These are phyloP conservation scores for Hyposoter dolosus DNA, from an alignment of 2,888 invertebrate species.

Conservation along the genomic window DNA sequence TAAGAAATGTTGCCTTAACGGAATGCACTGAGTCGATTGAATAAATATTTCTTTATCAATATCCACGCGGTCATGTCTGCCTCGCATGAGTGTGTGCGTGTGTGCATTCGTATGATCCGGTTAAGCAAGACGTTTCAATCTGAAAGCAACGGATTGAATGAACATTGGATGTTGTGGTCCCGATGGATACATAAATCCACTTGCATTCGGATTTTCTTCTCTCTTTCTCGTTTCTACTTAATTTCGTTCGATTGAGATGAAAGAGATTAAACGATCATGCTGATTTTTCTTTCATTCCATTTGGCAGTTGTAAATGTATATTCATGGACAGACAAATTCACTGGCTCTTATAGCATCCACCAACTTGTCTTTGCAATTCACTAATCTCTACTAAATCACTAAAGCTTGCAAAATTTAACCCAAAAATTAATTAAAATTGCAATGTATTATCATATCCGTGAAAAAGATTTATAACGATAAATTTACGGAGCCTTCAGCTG, in stretches of 20 bases:
- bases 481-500: no score
- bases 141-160: slow-evolving; percentile 78
- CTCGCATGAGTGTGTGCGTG: neutral
- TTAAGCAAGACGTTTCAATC: slow-evolving; percentile 80
- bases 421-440: no score
- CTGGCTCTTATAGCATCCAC: neutral
- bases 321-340: neutral
- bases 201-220: slow-evolving; percentile 19
- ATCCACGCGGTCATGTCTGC: neutral
- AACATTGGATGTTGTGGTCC: slow-evolving; percentile 72
- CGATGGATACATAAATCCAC: slow-evolving; percentile 78
- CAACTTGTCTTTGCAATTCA: neutral
- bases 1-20: neutral
- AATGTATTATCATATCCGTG: no score
- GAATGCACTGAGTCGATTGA: neutral
- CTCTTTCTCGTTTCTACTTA: neutral
- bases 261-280: slow-evolving; percentile 28
- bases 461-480: no score
- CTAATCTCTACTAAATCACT: neutral
- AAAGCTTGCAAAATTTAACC: no score
- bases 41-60: neutral
- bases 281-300: slow-evolving; percentile 3
- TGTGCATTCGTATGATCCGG: slow-evolving; percentile 68
- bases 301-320: neutral
- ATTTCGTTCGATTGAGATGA: neutral